Evolutionary conservation across 53 echinoderm and acorn worm species (phyloP), one percentile per base, ranked within the genome.

Genomic region (Antedon mediterranea): DNA sequence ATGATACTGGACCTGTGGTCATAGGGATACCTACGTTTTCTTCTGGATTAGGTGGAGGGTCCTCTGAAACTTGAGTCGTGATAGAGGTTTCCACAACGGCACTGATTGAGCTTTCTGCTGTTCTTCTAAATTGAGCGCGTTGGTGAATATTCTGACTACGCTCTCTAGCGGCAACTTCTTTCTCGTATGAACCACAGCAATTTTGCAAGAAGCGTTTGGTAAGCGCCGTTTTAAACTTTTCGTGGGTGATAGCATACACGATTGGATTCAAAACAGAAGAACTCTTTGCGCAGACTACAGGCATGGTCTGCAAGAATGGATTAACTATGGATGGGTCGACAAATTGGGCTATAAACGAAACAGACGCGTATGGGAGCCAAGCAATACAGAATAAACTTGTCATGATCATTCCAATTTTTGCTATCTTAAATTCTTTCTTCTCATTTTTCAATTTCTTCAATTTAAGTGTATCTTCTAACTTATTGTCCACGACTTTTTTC

Each of bases 241-340:
- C 76, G 75, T 94, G 94, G 32, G 90, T 88, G 32, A 94, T 78
- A 3, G 91, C 91, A 78, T 94, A 94, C 43, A 94, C 91, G 31
- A 94, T 43, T 8, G 94, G 94, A 73, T 94, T 94, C 89, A 89
- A 91, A 32, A 92, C 83, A 7, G 89, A 84, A 0, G 94, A 94
- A 76, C 87, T 87, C 79, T 94, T 94, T 70, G 94, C 94, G 27
- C 91, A 84, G 32, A 91, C 78, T 0, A 91, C 94, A 0, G 94
- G 94, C 7, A 91, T 70, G 30, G 85, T 73, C 23, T 86, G 86
- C 6, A 85, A 80, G 34, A 89, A 34, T 3, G 94, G 87, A 8
- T 80, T 72, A 18, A 91, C 70, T 18, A 79, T 26, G 29, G 32
- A 30, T 0, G 41, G 29, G 31, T 87, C 71, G 33, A 79, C 75